Conservation (phyloP, 2,888 invertebrate species). For the Endotricha flammealis region DNA sequence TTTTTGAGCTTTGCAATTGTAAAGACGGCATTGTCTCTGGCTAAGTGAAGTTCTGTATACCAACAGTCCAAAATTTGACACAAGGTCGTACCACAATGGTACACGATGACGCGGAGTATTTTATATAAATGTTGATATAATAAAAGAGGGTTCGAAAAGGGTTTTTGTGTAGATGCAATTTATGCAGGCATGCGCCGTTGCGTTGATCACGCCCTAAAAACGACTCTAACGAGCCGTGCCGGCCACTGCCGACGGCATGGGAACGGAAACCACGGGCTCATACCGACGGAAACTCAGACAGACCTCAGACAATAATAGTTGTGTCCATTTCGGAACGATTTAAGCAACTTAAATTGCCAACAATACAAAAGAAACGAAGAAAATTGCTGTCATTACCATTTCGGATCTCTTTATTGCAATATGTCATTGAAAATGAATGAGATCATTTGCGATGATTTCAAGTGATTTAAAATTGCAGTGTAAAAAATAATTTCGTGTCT, state of each 20-base stretch:
- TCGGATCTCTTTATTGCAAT: no score
- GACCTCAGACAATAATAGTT: slow-evolving; percentile 34
- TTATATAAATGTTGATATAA: slow-evolving; percentile 25
- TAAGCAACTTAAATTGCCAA: slow-evolving; percentile 5
- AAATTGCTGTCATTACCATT: slow-evolving; percentile 3
- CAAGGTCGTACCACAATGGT: slow-evolving; percentile 46
- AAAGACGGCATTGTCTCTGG: slow-evolving; percentile 54
- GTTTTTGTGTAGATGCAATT: slow-evolving; percentile 57
- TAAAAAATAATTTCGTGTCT: no score
- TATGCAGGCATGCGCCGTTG: slow-evolving; percentile 70
- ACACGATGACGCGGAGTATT: slow-evolving; percentile 25
- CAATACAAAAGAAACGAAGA: not conserved
- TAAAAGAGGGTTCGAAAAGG: slow-evolving; percentile 34
- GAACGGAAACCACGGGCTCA: slow-evolving; percentile 57
- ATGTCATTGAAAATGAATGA: no score
- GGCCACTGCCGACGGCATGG: slow-evolving; percentile 44
- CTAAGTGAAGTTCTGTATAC: slow-evolving; percentile 35
- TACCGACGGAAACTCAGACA: slow-evolving; percentile 36
- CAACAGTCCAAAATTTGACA: slow-evolving; percentile 43
- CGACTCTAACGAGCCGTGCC: slow-evolving; percentile 59
- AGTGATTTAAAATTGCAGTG: no score
- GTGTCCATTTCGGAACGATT: slow-evolving; percentile 22
- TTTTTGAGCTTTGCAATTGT: slow-evolving; percentile 66
- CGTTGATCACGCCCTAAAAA: slow-evolving; percentile 72
- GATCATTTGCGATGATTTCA: no score